Evolutionary conservation across 1,140 invertebrate genomes (phyloP), one percentile per base, ranked within the genome.

Genomic region (Achroia grisella): DNA sequence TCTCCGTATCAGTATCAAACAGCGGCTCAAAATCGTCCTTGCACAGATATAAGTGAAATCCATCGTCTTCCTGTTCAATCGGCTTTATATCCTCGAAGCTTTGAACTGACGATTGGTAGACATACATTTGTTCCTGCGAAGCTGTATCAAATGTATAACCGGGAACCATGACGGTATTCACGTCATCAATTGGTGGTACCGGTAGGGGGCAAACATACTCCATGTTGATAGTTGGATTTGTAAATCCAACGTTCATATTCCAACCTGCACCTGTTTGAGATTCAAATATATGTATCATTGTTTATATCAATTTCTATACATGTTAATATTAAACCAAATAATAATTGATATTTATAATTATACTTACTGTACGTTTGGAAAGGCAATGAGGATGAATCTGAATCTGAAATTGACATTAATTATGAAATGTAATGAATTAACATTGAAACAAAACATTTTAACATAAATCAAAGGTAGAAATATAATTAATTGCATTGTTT

Each of bases 11-110:
- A 1, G 12, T 14, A 0, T 60, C 49, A 6, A 56, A 41, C 44
- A 81, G 70, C 13, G 52, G 44, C 34, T 68, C 59, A 49, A 82
- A 79, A 53, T 80, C 58, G 14, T 77, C 73, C 42, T 75, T 78
- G 55, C 80, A 84, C 36, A 84, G 44, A 42, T 69, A 84, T 15
- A 84, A 52, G 29, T 47, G 66, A 47, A 62, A 54, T 0, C 40
- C 42, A 1, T 44, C 48, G 8, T 50, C 40, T 36, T 56, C 43
- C 15, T 37, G 4, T 17, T 9, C 2, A n/a, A 17, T 4, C 2
- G 35, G 35, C 17, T 23, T 23, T 23, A 6, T 23, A 23, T 23
- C 17, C 6, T 23, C 17, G 17, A 23, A 23, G 6, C 17, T 23
- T 23, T 23, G 17, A 23, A 23, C 17, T 23, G 17, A 2, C 2